Percentiles rank a stretch among this genome's conserved stretches.
Conservation (phyloP, 2,113 vertebrate species). For the Podilymbus podiceps region DNA sequence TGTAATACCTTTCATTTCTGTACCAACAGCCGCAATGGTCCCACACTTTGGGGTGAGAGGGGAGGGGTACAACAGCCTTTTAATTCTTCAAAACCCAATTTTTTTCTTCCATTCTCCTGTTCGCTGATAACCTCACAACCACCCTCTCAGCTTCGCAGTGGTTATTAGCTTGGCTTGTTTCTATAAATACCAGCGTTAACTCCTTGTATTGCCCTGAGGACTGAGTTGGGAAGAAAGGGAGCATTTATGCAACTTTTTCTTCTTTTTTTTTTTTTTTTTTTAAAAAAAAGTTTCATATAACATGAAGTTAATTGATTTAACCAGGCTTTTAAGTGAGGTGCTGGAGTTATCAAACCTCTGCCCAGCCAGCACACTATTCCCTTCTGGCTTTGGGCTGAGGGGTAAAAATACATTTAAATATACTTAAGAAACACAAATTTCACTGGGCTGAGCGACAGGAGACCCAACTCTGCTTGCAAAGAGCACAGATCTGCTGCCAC, state of each 20-base stretch:
- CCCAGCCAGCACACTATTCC: background rate
- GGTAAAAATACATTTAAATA: background rate
- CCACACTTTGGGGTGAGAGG: background rate
- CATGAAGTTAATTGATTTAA: background rate
- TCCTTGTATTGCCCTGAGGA: constrained; percentile 1
- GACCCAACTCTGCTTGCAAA: background rate
- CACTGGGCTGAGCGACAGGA: background rate
- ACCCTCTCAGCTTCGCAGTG: constrained; percentile 5
- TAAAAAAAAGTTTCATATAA: background rate
- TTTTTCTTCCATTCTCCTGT: background rate
- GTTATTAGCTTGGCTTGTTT: constrained; percentile 55
- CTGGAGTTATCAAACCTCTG: background rate
- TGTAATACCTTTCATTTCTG: constrained; percentile 49
- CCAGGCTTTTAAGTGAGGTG: background rate
- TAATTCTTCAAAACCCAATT: constrained; percentile 21
- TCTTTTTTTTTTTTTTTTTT: background rate
- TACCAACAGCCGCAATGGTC: background rate
- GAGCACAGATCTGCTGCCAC: background rate
- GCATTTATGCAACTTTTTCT: background rate
- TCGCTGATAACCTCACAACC: constrained; percentile 45
- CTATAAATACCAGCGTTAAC: constrained; percentile 57
- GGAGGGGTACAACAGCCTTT: background rate
- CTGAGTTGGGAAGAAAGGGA: background rate
- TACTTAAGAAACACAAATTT: background rate
- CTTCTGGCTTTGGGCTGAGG: background rate